Base-by-base conservation (phyloP, 2,113 vertebrate genomes). In the Siphamia tubifer region DNA sequence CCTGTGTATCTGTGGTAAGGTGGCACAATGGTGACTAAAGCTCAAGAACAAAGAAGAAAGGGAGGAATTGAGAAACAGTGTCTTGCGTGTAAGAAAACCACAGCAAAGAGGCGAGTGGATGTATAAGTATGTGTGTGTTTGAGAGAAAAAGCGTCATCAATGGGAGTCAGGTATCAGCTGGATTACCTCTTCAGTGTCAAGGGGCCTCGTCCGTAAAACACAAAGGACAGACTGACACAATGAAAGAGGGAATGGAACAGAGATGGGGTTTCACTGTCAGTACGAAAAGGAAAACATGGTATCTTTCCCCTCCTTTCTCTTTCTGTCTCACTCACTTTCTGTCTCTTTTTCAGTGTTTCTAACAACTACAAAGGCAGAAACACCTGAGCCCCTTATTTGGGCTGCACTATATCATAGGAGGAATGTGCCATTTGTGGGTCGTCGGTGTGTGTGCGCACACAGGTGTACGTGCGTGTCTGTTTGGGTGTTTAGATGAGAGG, bases 251-350 rank as follows among this genome's bases (percentile, higher is more conserved):
- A 92, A 83, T 81, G 82, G 87, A 85, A 83, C 77, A 75, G 72
- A 60, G 87, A 90, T 91, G 84, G 32, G 71, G 83, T 93, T 91
- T 93, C 91, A 91, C 79, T 80, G 89, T 47, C 40, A 11, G 35
- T 44, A 80, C 81, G 65, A 81, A 87, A 90, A 89, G 79, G 77
- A 89, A 91, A 91, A 89, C 86, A 87, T 87, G 64, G 66, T 67
- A 69, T 67, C 64, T 68, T 39, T 69, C 5, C 21, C 54, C 63
- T 57, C 19, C 53, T 56, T 62, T 70, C 61, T 82, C 54, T 48
- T 35, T 64, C 61, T 56, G 48, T 42, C 58, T 68, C 58, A 35
- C 65, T 85, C 73, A 58, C 74, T 87, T 77, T 85, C 68, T 69
- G 60, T 60, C 61, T 56, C 49, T 69, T 63, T 70, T 54, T 73